Base-by-base conservation (phyloP, 1,140 invertebrate species). In the Asbolus verrucosus region DNA sequence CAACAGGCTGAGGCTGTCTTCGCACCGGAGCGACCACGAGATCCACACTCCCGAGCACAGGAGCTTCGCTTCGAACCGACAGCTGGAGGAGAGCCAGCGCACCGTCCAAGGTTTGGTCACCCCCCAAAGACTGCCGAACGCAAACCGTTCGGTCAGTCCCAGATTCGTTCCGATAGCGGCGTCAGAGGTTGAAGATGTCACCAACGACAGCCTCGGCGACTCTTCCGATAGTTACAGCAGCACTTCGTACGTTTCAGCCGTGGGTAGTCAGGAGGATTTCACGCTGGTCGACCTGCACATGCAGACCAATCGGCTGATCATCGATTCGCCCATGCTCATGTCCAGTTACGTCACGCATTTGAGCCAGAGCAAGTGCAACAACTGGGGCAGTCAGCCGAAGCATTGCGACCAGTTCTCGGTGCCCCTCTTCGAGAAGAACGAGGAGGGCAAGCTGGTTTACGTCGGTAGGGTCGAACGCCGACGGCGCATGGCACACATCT, bases 291-390 rank as follows among this genome's bases (percentile, higher is more conserved):
- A 98, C 85, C 84, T 98, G 3, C 94, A 97, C 76, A 94, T 95
- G 88, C 96, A 98, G 83, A 90, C 97, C 5, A 96, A 97, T 79
- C 94, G 95, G 76, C 93, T 95, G 0, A 98, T 98, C 67, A 91
- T 95, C 14, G 92, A 94, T 73, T 98, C 95, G 0, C 95, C 96
- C 0, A 81, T 98, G 15, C 83, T 98, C 0, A 96, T 98, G 94
- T 93, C 94, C 0, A 96, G 94, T 77, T 98, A 98, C 79, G 90
- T 95, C 69, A 93, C 91, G 76, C 95, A 98, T 82, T 85, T 98
- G 76, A 95, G 94, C 5, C 95, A 97, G 81, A 89, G 93, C 72
- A 87, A 81, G 24, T 92, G 91, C 75, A 81, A 76, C 13, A 94
- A 94, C 80, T 94, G 92, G 92, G 83, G 83, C 9, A 43, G 91